phyloP scores from a whole-genome alignment of 2,113 vertebrate genomes.

The Tamias sibiricus region DNA sequence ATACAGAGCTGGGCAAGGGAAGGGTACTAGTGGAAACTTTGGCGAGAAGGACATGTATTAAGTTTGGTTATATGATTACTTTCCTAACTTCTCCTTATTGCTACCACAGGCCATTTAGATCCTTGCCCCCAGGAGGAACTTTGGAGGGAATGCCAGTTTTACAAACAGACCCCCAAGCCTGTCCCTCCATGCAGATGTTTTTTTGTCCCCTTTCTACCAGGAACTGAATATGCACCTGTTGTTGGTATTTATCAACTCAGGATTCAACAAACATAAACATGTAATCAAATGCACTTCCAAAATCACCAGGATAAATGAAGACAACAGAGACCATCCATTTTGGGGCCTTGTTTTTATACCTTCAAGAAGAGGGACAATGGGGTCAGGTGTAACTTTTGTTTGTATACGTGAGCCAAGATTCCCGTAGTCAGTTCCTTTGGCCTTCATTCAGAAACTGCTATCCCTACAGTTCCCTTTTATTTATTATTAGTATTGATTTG shows the following conservation, averaged over 20 bases:
- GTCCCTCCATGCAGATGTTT: not conserved
- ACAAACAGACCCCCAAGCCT: not conserved
- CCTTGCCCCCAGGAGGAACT: not conserved
- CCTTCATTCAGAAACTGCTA: constrained; percentile 6
- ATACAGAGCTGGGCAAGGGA: not conserved
- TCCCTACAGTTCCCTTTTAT: not conserved
- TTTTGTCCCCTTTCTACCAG: not conserved
- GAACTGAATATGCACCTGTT: not conserved
- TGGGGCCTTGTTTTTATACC: not conserved
- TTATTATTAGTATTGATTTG: constrained; percentile 64
- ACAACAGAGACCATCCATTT: not conserved
- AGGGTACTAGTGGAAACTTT: not conserved
- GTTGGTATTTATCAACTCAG: not conserved
- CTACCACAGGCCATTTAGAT: not conserved
- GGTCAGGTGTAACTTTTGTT: not conserved
- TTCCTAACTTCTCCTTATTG: not conserved
- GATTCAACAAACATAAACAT: not conserved
- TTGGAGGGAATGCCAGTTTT: not conserved
- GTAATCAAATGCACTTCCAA: not conserved
- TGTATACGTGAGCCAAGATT: not conserved
- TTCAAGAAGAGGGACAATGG: not conserved
- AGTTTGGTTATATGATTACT: not conserved
- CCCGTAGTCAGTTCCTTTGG: not conserved
- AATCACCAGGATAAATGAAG: not conserved
- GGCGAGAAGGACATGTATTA: not conserved